Percentiles rank a stretch among this genome's conserved stretches.
Evolutionary conservation across 2,113 vertebrate species (phyloP).

Genomic region (Aptenodytes forsteri): DNA sequence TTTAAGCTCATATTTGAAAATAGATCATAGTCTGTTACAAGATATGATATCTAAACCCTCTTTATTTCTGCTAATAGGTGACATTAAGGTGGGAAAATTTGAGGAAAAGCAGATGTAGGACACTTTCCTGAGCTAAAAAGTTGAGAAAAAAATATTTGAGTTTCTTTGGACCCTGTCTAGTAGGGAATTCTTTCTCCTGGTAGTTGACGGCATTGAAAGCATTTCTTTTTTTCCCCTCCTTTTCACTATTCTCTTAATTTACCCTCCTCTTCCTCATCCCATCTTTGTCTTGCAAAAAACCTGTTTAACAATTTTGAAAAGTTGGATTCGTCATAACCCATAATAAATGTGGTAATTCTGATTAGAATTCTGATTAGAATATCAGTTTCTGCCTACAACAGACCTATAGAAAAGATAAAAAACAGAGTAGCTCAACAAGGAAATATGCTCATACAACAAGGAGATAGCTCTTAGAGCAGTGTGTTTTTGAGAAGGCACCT

Average conservation of each 20-base stretch:
- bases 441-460: not conserved
- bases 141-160: not conserved
- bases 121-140: not conserved
- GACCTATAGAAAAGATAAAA: not conserved
- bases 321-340: not conserved
- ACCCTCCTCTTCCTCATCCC: not conserved
- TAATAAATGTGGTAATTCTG: not conserved
- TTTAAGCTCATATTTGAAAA: not conserved
- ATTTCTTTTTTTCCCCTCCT: fast-evolving
- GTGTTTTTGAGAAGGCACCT: not conserved
- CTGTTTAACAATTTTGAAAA: not conserved
- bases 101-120: not conserved
- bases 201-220: not conserved
- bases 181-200: not conserved
- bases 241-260: not conserved
- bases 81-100: not conserved
- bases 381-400: not conserved
- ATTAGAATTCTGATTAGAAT: not conserved
- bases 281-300: not conserved
- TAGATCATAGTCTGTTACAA: not conserved
- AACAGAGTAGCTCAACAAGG: not conserved
- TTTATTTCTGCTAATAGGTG: not conserved
- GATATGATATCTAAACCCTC: not conserved
- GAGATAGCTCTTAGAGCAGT: not conserved
- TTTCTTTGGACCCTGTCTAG: not conserved